Evolutionary conservation across 2,888 invertebrate genomes (phyloP), one percentile per base, ranked within the genome.

Genomic region (Morpho helenor): DNA sequence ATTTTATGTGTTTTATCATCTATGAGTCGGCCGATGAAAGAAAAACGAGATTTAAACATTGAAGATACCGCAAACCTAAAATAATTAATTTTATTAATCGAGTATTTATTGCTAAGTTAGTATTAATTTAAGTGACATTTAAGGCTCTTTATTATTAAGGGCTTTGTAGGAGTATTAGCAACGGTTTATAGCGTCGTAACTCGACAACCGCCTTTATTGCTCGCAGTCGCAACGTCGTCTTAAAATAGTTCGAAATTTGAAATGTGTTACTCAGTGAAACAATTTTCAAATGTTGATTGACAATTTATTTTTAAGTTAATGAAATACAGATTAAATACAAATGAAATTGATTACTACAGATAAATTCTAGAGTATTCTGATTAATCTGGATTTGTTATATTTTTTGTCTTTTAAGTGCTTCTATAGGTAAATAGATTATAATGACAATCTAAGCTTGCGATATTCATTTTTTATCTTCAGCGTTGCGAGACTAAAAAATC

Each of bases 161-260:
- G 74, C 68, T 75, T 68, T 67, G 65, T 75, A 75, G 73, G 71
- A 69, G 71, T 74, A 79, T 79, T 78, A 69, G 73, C 74, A 75
- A 78, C 74, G 70, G 70, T 82, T 85, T 82, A 84, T 79, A 70
- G 73, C 72, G 73, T 77, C 79, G 72, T 82, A 82, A 83, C 78
- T 84, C 75, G 80, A 78, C 71, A 78, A 75, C 76, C 66, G 70
- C 77, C 80, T 79, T 82, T 79, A 82, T 82, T 72, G 71, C 68
- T 75, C 75, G 66, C 64, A 72, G 70, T 79, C 77, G 73, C 73
- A 77, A 73, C 77, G 76, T 76, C 77, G 77, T 80, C 76, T 81
- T 79, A 77, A 81, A 81, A 80, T 82, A 83, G 77, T 75, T 74
- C 66, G 69, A 78, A 79, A 69, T 69, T 67, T 63, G 63, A 66